Conservation (phyloP, 2,888 invertebrate species). For the Brachyopa scutellaris region DNA sequence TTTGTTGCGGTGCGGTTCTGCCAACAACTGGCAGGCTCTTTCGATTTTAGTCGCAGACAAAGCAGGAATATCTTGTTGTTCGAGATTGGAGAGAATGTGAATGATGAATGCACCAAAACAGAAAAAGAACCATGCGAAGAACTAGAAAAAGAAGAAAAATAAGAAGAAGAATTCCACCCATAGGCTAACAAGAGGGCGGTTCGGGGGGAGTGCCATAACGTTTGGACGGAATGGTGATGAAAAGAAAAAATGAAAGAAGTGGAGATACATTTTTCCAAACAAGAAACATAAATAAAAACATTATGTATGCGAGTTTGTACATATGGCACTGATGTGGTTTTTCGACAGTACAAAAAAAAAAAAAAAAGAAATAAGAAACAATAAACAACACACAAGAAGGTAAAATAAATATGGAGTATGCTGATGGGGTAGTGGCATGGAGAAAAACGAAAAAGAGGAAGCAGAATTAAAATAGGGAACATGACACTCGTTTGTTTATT, state of each 20-base stretch:
- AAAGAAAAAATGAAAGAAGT: background rate
- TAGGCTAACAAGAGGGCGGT: background rate
- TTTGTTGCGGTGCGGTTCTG: conserved; percentile 13
- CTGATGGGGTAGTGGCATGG: conserved; percentile 19
- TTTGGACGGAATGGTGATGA: background rate
- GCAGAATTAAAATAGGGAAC: conserved; percentile 56
- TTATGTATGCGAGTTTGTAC: background rate
- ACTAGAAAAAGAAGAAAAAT: background rate
- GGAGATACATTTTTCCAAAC: conserved; percentile 15
- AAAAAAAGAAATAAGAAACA: too few species aligned
- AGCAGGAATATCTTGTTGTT: conserved; percentile 48
- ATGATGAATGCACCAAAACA: conserved; percentile 53
- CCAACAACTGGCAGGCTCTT: conserved; percentile 23
- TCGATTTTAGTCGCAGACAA: conserved; percentile 26
- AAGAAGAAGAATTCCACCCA: conserved; percentile 10
- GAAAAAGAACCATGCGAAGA: conserved; percentile 1
- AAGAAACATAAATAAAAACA: conserved; percentile 36
- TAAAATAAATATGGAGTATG: too few species aligned
- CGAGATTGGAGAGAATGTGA: conserved; percentile 58
- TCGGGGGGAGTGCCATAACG: background rate
- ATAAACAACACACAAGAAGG: conserved; percentile 15
- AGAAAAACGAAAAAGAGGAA: conserved; percentile 13
- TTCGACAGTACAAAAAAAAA: conserved; percentile 34
- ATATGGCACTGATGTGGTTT: conserved; percentile 53
- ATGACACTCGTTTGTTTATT: conserved; percentile 67